Percentiles rank a stretch among this genome's conserved stretches.
Evolutionary conservation across 2,797 vertebrate genomes (phyloP).

Genomic region (Anolis apletophallus): DNA sequence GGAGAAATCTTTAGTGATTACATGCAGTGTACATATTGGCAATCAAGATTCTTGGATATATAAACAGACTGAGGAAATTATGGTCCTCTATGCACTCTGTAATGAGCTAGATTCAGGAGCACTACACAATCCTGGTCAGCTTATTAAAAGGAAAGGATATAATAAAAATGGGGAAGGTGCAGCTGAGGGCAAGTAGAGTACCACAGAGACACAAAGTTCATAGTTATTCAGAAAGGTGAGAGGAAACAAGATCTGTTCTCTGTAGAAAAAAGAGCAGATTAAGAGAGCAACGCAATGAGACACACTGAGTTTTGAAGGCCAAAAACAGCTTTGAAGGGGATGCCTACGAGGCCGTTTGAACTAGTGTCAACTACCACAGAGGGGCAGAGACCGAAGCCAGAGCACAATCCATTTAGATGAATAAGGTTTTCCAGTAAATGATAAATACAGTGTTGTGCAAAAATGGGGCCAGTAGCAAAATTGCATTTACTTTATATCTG

Average conservation of each 20-base stretch:
- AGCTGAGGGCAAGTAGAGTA: constrained; percentile 57
- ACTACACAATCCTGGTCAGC: constrained; percentile 47
- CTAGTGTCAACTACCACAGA: constrained; percentile 23
- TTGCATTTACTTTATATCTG: constrained; percentile 17
- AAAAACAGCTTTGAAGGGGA: constrained; percentile 53
- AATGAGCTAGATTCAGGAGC: constrained; percentile 67
- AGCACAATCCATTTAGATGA: neutral
- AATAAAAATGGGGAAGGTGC: constrained; percentile 67
- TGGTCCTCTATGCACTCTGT: constrained; percentile 52
- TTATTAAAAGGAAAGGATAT: constrained; percentile 70
- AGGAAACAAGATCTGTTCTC: constrained; percentile 60
- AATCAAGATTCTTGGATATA: constrained; percentile 61
- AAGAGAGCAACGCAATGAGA: constrained; percentile 23
- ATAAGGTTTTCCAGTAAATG: constrained; percentile 20
- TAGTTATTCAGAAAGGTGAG: constrained; percentile 57
- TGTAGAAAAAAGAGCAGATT: constrained; percentile 54
- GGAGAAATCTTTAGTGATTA: neutral
- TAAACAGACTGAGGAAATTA: constrained; percentile 68
- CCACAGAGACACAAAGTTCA: constrained; percentile 52
- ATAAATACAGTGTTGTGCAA: constrained; percentile 17
- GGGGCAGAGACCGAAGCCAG: constrained; percentile 20
- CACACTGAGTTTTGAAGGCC: constrained; percentile 28
- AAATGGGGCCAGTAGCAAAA: constrained; percentile 12
- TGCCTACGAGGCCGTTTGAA: constrained; percentile 45
- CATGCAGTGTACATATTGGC: constrained; percentile 37